phyloP scores from a whole-genome alignment of 2,888 invertebrate genomes.

The Gryllus longicercus region DNA sequence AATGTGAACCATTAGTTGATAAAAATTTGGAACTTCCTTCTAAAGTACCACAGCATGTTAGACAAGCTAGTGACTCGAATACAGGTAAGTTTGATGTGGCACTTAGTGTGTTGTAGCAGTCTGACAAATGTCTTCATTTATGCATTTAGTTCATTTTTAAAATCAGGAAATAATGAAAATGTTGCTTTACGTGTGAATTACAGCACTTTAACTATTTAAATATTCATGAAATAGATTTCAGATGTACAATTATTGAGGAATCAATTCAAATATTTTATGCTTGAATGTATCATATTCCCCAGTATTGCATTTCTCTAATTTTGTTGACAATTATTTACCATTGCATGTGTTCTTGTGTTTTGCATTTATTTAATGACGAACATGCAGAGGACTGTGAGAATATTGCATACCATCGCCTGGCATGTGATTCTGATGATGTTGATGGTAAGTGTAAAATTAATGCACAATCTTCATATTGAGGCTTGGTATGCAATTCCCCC shows the following conservation, averaged over 20 bases:
- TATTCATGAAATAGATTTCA: too few species aligned
- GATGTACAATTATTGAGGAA: not conserved
- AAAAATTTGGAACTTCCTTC: constrained; percentile 28
- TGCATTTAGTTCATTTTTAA: too few species aligned
- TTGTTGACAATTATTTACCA: constrained; percentile 22
- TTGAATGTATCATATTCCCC: not conserved
- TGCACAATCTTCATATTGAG: not conserved
- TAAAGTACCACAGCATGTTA: constrained; percentile 24
- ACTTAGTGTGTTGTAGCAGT: not conserved
- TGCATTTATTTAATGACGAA: constrained; percentile 23
- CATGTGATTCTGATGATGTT: constrained; percentile 39
- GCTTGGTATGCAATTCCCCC: not conserved
- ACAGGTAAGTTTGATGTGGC: constrained; percentile 31
- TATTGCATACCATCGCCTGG: constrained; percentile 39
- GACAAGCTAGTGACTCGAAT: constrained; percentile 29
- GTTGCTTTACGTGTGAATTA: too few species aligned
- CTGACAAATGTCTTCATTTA: not conserved
- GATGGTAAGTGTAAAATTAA: constrained; percentile 36
- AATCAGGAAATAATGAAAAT: too few species aligned
- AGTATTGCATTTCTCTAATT: constrained; percentile 4
- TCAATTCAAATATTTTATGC: not conserved
- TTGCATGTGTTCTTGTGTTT: constrained; percentile 18
- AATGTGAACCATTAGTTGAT: constrained; percentile 28
- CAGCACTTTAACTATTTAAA: too few species aligned
- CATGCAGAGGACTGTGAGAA: constrained; percentile 40